Conservation (phyloP, 2,113 vertebrate species). For the Marmota monax region DNA sequence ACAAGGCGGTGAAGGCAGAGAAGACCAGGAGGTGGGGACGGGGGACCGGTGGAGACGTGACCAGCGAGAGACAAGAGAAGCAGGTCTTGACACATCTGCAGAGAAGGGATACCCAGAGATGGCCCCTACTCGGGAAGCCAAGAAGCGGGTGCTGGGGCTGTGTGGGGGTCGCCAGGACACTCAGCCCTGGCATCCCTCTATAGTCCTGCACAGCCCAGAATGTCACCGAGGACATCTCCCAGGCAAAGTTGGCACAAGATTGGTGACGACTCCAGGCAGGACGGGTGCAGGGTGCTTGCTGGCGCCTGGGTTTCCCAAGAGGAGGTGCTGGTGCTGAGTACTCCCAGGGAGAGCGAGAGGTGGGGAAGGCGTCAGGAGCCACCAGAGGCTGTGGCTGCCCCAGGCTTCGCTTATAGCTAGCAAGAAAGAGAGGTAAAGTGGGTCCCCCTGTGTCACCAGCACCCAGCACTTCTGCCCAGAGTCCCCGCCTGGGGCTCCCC, state of each 20-base stretch:
- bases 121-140: neutral
- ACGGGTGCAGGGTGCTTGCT: neutral
- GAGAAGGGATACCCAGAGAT: neutral
- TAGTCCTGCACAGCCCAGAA: neutral
- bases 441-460: no score
- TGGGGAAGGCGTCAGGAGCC: neutral
- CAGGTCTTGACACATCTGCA: neutral
- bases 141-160: neutral
- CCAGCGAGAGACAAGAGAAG: neutral
- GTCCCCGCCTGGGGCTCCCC: neutral
- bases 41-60: neutral
- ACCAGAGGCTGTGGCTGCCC: neutral
- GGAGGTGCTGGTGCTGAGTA: neutral
- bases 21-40: neutral
- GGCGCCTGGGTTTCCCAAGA: neutral
- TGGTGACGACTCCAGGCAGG: conserved; percentile 64
- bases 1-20: neutral
- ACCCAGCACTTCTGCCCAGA: neutral
- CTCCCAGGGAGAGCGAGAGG: neutral
- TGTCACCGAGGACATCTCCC: neutral
- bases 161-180: neutral
- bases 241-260: conserved; percentile 75
- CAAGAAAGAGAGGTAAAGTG: no score
- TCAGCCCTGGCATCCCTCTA: neutral
- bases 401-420: neutral